Conservation (phyloP, 2,888 invertebrate genomes). For the Drosophila silvestris region DNA sequence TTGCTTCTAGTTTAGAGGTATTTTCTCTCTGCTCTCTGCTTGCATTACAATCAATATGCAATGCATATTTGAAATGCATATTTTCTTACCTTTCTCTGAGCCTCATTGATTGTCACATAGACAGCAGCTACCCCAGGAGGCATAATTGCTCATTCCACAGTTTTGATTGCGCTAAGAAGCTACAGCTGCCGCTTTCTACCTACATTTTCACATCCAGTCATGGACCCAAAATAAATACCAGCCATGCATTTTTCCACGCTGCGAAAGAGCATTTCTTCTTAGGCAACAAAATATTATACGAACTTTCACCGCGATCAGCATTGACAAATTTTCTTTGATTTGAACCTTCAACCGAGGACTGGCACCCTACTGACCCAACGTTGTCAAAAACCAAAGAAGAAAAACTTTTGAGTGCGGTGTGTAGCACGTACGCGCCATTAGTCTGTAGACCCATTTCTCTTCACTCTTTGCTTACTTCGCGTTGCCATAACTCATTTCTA, state of each 20-base stretch:
- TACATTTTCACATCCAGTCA: slow-evolving; percentile 43
- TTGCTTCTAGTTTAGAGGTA: too few species aligned
- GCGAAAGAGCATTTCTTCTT: slow-evolving; percentile 6
- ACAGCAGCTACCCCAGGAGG: slow-evolving; percentile 17
- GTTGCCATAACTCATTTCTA: slow-evolving; percentile 74
- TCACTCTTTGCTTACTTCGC: slow-evolving; percentile 9
- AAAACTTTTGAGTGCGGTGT: slow-evolving; percentile 55
- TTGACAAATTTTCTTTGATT: slow-evolving; percentile 65
- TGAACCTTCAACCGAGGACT: slow-evolving; percentile 63
- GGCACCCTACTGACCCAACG: slow-evolving; percentile 54
- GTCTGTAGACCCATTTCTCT: slow-evolving; percentile 32
- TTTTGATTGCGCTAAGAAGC: slow-evolving; percentile 34
- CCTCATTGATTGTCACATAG: slow-evolving; percentile 33
- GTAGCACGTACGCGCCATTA: slow-evolving; percentile 72
- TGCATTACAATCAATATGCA: slow-evolving; percentile 28
- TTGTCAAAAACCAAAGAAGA: slow-evolving; percentile 6
- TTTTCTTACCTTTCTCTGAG: slow-evolving; percentile 14
- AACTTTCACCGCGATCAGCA: slow-evolving; percentile 68
- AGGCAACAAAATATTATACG: slow-evolving; percentile 25
- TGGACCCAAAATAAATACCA: slow-evolving; percentile 10
- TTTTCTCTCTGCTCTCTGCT: neutral
- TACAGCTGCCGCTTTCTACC: slow-evolving; percentile 54
- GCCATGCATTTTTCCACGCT: slow-evolving; percentile 50
- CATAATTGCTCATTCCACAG: slow-evolving; percentile 21
- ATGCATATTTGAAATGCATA: slow-evolving; percentile 26